Base-by-base conservation (phyloP, 2,113 vertebrate genomes). In the Fulica atra region DNA sequence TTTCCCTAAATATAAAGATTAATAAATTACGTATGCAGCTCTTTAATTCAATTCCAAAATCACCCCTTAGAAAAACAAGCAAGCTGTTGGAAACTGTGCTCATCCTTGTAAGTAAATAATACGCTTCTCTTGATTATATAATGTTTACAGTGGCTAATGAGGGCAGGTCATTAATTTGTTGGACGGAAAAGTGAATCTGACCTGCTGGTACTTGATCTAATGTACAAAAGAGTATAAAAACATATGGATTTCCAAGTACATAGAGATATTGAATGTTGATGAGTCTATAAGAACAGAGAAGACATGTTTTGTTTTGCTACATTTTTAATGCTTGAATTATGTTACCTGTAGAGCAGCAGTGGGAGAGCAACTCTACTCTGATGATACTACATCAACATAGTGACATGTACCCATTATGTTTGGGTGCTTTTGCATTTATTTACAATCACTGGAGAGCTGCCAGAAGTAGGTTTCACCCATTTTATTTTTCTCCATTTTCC, bases 51-150 rank as follows among this genome's bases (percentile, higher is more conserved):
- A 92, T 97, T 93, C 72, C 50, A 86, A 89, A 95, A 85, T 76
- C 15, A 72, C 89, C 60, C 46, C 59, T 94, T 64, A 95, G 93
- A 78, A 96, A 97, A 95, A 79, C 57, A 93, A 85, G 70, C 77
- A 97, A 95, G 61, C 60, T 95, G 25, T 64, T 96, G 86, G 96
- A 97, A 77, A 85, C 71, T 35, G 35, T 96, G 48, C 31, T 98
- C 33, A 61, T 96, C 76, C 81, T 97, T 94, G 96, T 97, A 95
- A 97, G 92, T 94, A 95, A 82, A 96, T 63, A 89, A 81, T 76
- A 31, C 1, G 1, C 4, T 89, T 81, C 35, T 88, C 40, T 60
- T 80, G 48, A 80, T 91, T 53, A 48, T 70, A 10, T 81, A 44
- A 57, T 12, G 60, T 91, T 92, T 92, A 60, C 20, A 68, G 31